Conservation (phyloP, 2,797 vertebrate genomes). For the Hemibagrus guttatus region DNA sequence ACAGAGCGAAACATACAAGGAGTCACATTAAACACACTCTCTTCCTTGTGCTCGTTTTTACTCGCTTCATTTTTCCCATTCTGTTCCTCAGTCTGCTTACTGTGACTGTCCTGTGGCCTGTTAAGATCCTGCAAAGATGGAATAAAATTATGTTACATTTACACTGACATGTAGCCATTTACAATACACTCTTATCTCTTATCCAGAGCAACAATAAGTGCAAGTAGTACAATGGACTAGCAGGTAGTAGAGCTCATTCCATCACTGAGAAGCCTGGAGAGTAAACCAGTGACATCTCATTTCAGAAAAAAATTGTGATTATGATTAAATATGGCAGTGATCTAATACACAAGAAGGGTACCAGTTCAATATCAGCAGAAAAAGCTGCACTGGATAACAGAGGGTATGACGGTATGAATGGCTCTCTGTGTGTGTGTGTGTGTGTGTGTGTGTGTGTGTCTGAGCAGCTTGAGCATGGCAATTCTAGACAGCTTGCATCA, state of each 20-base stretch:
- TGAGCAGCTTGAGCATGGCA: not conserved
- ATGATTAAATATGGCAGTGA: not conserved
- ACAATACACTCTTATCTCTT: not conserved
- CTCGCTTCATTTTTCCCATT: not conserved
- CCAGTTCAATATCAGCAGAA: not conserved
- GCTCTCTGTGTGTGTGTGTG: too few species aligned
- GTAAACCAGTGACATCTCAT: not conserved
- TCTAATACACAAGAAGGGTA: not conserved
- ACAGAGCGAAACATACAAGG: constrained; percentile 24
- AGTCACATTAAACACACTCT: not conserved
- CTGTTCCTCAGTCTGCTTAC: constrained; percentile 2
- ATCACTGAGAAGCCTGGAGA: not conserved
- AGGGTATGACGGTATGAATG: not conserved
- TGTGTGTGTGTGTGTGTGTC: too few species aligned
- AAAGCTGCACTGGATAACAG: not conserved
- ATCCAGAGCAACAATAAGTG: not conserved
- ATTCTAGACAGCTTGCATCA: not conserved
- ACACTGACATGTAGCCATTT: not conserved
- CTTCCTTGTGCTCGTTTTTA: not conserved
- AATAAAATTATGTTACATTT: not conserved
- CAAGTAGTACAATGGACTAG: not conserved
- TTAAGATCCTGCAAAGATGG: constrained; percentile 30
- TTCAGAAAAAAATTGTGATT: not conserved
- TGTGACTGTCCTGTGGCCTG: not conserved
- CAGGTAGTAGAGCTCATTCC: not conserved